Base-by-base conservation (phyloP, 2,888 invertebrate genomes). In the Pimpla rufipes region DNA sequence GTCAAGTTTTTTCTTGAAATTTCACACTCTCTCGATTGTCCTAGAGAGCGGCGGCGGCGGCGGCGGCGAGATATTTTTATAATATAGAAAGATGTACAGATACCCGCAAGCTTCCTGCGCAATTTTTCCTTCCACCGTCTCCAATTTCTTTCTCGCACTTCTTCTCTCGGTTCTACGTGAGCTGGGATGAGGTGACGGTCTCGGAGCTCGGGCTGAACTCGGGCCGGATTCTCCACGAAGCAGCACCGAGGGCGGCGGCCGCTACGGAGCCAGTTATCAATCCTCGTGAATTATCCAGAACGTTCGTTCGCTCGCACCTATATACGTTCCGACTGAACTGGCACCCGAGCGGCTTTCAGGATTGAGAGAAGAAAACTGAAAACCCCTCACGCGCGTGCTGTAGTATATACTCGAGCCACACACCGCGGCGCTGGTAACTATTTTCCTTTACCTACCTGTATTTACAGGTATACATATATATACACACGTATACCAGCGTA, bases 251-350 rank as follows among this genome's bases (percentile, higher is more conserved):
- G 29, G 29, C 3, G 70, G 64, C 57, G 37, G 62, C 5, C 21
- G 45, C 67, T 70, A 59, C 55, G 47, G 23, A 45, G 18, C 62
- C 42, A 68, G 73, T 77, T 83, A 83, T 83, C 83, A 79, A 83
- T 83, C 83, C 83, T 83, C 55, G 73, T 80, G 83, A 79, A 83
- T 83, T 83, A 83, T 80, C 83, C 83, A 83, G 66, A 59, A 75
- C 75, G 16, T 42, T 29, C 57, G 42, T 45, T 45, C 42, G 21
- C 40, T 57, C 71, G 42, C 29, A n/a, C n/a, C 35, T 2, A 45
- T 66, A 66, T 73, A 67, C 50, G 81, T 79, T 77, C 73, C 47
- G 77, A 52, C 55, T 73, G 73, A 83, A 80, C 76, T 77, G 73
- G 45, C 55, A 74, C 18, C 59, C 42, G 50, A 16, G 40, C 23